Conservation (phyloP, 2,113 vertebrate genomes). For the Hemiprocne comata region DNA sequence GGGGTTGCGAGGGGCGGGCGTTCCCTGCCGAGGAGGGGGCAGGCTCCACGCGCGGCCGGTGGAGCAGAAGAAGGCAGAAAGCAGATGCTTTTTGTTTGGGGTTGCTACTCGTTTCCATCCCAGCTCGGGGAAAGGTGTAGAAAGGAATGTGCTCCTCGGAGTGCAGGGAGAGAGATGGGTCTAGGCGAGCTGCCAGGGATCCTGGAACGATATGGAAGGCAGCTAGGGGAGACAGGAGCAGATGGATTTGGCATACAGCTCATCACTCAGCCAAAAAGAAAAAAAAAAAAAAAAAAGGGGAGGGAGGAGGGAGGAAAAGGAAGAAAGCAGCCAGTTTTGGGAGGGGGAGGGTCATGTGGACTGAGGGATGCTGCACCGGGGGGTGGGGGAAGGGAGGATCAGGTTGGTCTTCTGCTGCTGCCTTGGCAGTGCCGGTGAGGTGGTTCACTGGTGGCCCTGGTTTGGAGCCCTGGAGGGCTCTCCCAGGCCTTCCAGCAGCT, state of each 20-base stretch:
- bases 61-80: constrained; percentile 41
- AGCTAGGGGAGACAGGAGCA: constrained; percentile 71
- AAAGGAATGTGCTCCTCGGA: constrained; percentile 66
- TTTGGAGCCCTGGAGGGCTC: not conserved
- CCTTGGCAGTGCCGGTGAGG: not conserved
- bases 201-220: constrained; percentile 66
- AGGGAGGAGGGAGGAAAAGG: not conserved
- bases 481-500: not conserved
- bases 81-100: constrained; percentile 59
- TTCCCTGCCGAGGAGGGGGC: constrained; percentile 50
- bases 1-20: not conserved
- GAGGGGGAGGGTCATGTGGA: constrained; percentile 46
- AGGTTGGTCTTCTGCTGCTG: not conserved
- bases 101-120: constrained; percentile 54
- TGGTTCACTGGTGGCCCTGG: accelerated
- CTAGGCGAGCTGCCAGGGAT: constrained; percentile 65
- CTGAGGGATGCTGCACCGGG: not conserved
- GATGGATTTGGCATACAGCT: constrained; percentile 74
- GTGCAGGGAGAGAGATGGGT: constrained; percentile 61
- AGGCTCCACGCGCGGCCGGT: constrained; percentile 28
- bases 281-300: not conserved
- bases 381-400: constrained; percentile 23
- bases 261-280: constrained; percentile 54
- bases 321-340: constrained; percentile 50
- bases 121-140: constrained; percentile 55